These are phyloP conservation scores for Liasis olivaceus DNA, from an alignment of 2,797 vertebrate species.

Conservation along the genomic window DNA sequence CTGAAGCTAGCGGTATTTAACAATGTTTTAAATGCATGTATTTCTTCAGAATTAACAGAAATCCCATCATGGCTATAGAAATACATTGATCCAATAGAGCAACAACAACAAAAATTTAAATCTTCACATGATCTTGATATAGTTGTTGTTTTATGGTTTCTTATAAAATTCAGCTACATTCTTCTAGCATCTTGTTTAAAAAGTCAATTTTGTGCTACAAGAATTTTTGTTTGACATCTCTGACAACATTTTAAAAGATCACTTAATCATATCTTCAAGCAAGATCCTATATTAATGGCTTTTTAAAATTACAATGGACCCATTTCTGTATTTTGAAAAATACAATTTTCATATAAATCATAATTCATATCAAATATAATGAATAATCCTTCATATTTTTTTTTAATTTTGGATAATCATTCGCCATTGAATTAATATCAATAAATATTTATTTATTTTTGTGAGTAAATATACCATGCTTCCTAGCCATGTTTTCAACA, in stretches of 20 bases:
- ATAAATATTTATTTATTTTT: no score
- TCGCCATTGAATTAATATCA: no score
- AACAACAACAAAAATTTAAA: no score
- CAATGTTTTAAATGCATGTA: not conserved
- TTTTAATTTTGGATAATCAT: not conserved
- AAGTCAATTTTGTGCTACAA: conserved; percentile 12
- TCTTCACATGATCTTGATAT: not conserved
- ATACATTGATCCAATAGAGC: not conserved
- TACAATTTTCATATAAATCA: not conserved
- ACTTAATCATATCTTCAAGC: not conserved
- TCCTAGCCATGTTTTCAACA: not conserved
- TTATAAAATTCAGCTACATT: conserved; percentile 5
- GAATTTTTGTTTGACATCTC: not conserved
- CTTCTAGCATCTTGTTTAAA: conserved; percentile 1
- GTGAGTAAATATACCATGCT: not conserved
- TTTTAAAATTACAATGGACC: not conserved
- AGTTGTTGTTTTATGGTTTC: not conserved
- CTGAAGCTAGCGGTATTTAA: conserved; percentile 35
- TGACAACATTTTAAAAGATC: not conserved
- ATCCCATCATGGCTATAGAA: not conserved
- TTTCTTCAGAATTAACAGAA: not conserved
- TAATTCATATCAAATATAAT: not conserved
- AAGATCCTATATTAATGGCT: not conserved
- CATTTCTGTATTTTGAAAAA: not conserved
- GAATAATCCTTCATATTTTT: not conserved